phyloP scores from a whole-genome alignment of 2,113 vertebrate species.

The Podocnemis expansa region DNA sequence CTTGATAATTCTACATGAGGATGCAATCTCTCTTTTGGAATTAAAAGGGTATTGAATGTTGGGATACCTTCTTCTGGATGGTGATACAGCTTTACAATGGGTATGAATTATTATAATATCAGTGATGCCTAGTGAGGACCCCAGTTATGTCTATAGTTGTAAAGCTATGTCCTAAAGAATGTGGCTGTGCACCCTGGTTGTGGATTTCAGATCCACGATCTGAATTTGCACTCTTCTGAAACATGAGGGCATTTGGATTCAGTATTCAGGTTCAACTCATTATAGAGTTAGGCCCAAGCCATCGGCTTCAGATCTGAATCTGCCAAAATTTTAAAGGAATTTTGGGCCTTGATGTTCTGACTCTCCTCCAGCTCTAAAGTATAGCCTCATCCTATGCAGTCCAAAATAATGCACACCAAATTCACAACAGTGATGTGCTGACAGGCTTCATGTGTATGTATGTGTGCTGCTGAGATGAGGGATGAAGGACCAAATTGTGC shows the following conservation, averaged over 20 bases:
- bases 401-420: neutral
- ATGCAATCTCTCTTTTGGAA: neutral
- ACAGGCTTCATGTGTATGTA: neutral
- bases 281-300: neutral
- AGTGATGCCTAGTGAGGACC: neutral
- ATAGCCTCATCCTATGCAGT: neutral
- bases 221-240: fast-evolving
- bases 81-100: neutral
- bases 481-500: neutral
- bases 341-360: neutral
- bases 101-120: neutral
- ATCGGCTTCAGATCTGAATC: neutral
- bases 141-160: neutral
- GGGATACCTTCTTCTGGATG: neutral
- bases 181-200: neutral
- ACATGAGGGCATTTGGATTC: neutral
- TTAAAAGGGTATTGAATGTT: neutral
- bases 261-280: neutral
- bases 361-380: neutral
- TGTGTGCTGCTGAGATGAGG: neutral
- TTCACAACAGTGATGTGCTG: neutral
- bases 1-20: fast-evolving
- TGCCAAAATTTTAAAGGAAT: neutral
- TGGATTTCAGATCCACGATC: fast-evolving
- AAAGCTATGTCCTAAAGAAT: too few species aligned